A percentile compares a stretch with the other conserved stretches of the same genome.
phyloP scores from a whole-genome alignment of 23 tunicate genomes.

The Aplidium turbinatum region DNA sequence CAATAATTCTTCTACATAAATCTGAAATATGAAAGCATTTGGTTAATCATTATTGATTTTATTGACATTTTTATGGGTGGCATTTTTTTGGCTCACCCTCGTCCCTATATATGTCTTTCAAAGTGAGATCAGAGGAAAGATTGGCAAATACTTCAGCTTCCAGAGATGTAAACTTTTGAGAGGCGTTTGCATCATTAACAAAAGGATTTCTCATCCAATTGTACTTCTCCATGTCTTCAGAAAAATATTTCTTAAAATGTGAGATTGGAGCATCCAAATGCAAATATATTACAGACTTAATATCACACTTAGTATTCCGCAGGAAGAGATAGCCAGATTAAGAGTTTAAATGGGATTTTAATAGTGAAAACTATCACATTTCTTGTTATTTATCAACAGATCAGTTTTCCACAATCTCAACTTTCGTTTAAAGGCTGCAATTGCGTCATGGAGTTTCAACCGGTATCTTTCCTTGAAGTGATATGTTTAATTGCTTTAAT shows the following conservation, averaged over 20 bases:
- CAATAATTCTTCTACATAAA: too few species aligned
- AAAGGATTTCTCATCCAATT: conserved; percentile 39
- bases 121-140: conserved; percentile 35
- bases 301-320: conserved; percentile 34
- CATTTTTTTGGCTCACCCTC: too few species aligned
- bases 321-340: conserved; percentile 29
- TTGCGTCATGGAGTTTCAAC: too few species aligned
- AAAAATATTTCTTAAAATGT: conserved; percentile 22
- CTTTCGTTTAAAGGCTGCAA: conserved; percentile 28
- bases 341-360: conserved; percentile 35
- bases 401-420: conserved; percentile 23
- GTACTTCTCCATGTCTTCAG: conserved; percentile 41
- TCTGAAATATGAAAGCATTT: too few species aligned
- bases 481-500: too few species aligned
- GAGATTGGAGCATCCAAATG: conserved; percentile 40
- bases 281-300: conserved; percentile 30
- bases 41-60: too few species aligned
- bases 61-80: too few species aligned
- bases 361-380: conserved; percentile 33
- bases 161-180: conserved; percentile 35
- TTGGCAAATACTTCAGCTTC: conserved; percentile 34
- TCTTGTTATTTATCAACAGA: conserved; percentile 35
- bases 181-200: conserved; percentile 28
- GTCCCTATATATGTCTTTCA: conserved; percentile 32
- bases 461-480: too few species aligned